A percentile compares a stretch with the other conserved stretches of the same genome.
These are phyloP conservation scores for Rhagologus leucostigma DNA, from an alignment of 2,113 vertebrate genomes.

Conservation along the genomic window DNA sequence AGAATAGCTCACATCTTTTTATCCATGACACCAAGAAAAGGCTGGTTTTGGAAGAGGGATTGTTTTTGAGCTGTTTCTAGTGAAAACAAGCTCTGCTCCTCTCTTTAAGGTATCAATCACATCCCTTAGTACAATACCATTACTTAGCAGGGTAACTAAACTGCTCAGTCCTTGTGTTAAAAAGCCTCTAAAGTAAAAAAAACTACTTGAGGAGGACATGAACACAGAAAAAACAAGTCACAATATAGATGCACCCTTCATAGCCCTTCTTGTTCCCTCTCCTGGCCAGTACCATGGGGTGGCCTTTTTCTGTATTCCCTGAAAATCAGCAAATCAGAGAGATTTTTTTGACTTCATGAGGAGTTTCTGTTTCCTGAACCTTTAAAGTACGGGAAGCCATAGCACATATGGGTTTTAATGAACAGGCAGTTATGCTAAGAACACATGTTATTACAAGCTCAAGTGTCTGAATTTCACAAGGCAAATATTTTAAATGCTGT, in stretches of 20 bases:
- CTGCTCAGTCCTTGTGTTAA: neutral
- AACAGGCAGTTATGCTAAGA: neutral
- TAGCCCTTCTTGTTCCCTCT: neutral
- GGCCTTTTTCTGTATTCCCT: neutral
- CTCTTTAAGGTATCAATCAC: neutral
- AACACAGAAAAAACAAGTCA: neutral
- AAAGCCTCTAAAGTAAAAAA: neutral
- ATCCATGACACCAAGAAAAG: neutral
- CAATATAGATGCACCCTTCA: neutral
- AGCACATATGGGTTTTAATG: neutral
- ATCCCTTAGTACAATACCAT: neutral
- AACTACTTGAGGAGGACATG: neutral
- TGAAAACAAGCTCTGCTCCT: neutral
- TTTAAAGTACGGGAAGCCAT: neutral
- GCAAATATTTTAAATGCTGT: neutral
- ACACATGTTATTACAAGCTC: neutral
- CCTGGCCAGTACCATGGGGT: neutral
- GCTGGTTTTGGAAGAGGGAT: neutral
- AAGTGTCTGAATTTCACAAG: neutral
- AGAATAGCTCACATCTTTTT: neutral
- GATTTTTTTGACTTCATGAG: neutral
- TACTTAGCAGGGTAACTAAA: neutral
- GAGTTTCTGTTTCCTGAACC: neutral
- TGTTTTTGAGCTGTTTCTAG: neutral
- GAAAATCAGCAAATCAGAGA: neutral